These are phyloP conservation scores for Lepidurus arcticus DNA, from an alignment of 1,140 invertebrate species.

Conservation along the genomic window DNA sequence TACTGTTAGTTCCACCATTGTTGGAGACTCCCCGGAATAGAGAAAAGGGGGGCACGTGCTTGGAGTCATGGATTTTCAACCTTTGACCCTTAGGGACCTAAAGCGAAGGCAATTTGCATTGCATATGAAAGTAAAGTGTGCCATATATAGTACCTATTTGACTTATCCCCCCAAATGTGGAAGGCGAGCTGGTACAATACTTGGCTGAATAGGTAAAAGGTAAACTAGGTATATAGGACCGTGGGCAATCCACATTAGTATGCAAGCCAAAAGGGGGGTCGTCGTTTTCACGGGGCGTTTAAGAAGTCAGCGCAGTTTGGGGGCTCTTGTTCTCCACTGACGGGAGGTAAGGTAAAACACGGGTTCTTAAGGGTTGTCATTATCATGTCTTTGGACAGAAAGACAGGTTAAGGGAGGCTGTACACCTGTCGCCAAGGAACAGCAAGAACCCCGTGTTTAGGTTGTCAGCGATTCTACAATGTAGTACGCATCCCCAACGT, in stretches of 20 bases:
- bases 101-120: too few relatives aligned
- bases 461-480: neutral
- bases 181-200: too few relatives aligned
- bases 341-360: neutral
- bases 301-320: neutral
- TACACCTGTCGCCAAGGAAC: constrained; percentile 6
- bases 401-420: neutral
- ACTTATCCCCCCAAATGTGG: too few relatives aligned
- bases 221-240: too few relatives aligned
- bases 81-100: neutral
- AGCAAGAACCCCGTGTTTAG: neutral
- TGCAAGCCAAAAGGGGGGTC: too few relatives aligned
- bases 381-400: constrained; percentile 3
- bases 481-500: too few relatives aligned
- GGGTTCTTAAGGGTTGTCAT: constrained; percentile 3
- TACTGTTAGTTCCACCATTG: neutral
- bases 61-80: neutral
- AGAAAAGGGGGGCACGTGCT: neutral
- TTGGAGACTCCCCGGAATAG: neutral
- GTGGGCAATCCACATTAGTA: too few relatives aligned
- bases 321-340: neutral
- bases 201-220: too few relatives aligned
- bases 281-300: too few relatives aligned
- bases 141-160: neutral
- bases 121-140: neutral